A percentile compares a stretch with the other conserved stretches of the same genome.
These are phyloP conservation scores for Psittacula cyanocephala DNA, from an alignment of 2,113 vertebrate genomes.

Conservation along the genomic window DNA sequence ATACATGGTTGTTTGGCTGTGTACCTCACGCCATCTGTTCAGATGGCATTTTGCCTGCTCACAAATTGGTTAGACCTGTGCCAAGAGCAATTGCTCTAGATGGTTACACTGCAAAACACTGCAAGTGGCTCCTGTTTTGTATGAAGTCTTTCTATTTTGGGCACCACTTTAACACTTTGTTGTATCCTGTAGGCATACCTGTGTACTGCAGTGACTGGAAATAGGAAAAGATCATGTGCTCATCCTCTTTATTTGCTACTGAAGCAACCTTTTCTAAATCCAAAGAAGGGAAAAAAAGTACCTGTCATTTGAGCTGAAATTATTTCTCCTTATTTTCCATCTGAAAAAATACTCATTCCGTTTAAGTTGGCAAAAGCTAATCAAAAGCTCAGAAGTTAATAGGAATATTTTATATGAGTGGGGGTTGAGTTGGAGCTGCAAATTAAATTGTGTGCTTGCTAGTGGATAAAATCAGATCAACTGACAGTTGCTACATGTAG, in stretches of 20 bases:
- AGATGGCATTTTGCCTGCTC: conserved; percentile 73
- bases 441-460: not conserved
- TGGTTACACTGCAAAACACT: conserved; percentile 69
- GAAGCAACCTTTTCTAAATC: not conserved
- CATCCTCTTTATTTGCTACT: not conserved
- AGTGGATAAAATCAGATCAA: not conserved
- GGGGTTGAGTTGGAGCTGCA: not conserved
- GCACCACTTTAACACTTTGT: conserved; percentile 54
- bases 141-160: conserved; percentile 28
- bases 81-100: conserved; percentile 78
- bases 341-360: not conserved
- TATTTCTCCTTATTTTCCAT: not conserved
- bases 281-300: not conserved
- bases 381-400: not conserved
- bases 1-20: conserved; percentile 79
- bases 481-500: not conserved
- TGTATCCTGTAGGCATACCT: conserved; percentile 46
- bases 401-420: not conserved
- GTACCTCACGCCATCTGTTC: conserved; percentile 76
- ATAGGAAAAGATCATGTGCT: not conserved
- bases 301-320: not conserved
- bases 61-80: conserved; percentile 77
- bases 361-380: not conserved
- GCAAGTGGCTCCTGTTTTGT: conserved; percentile 56
- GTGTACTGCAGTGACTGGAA: not conserved